Conservation (phyloP, 2,888 invertebrate species). For the Schizaphis graminum region DNA sequence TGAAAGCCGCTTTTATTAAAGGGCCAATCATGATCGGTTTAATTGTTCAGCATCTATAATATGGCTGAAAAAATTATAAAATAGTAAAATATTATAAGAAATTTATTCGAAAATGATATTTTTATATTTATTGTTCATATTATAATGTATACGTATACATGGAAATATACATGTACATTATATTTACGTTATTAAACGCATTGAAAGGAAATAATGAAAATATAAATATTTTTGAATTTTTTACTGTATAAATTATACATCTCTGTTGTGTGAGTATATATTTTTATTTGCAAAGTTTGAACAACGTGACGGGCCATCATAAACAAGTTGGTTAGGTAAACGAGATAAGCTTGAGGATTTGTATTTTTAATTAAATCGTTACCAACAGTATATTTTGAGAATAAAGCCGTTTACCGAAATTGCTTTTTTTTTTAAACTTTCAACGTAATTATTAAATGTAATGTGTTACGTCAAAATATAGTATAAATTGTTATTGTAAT, state of each 20-base stretch:
- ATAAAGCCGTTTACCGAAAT: background rate
- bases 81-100: background rate
- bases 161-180: background rate
- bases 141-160: background rate
- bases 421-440: background rate
- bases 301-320: slow-evolving; percentile 17
- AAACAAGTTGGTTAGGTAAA: background rate
- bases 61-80: slow-evolving; percentile 37
- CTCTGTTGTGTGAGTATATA: background rate
- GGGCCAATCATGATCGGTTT: slow-evolving; percentile 56
- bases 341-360: slow-evolving; percentile 24
- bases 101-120: background rate
- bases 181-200: background rate
- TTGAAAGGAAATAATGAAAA: background rate
- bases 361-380: slow-evolving; percentile 19
- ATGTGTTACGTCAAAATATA: background rate
- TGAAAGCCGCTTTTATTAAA: slow-evolving; percentile 54
- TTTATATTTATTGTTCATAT: background rate
- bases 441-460: background rate
- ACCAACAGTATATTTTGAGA: background rate
- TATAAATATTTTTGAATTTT: background rate
- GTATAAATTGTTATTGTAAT: background rate
- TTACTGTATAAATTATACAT: background rate
- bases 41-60: slow-evolving; percentile 61
- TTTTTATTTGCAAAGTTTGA: slow-evolving; percentile 17